Conservation (phyloP, 2,888 invertebrate species). For the Conistra vaccinii region DNA sequence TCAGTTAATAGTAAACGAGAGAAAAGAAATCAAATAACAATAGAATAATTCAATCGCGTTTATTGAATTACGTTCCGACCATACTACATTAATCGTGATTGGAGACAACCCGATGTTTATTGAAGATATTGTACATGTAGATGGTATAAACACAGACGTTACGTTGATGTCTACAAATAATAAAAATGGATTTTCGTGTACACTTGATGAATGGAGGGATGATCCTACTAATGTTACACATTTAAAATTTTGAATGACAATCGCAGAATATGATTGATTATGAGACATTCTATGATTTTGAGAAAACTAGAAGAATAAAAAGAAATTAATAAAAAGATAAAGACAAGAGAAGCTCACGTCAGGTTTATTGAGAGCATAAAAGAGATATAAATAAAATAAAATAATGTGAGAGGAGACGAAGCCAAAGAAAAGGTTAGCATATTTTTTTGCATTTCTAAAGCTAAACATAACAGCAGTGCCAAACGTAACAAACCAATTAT, state of each 20-base stretch:
- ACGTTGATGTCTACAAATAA: background rate
- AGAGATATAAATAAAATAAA: background rate
- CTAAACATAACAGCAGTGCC: background rate
- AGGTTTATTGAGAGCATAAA: background rate
- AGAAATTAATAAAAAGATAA: background rate
- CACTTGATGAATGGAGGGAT: background rate
- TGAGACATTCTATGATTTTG: background rate
- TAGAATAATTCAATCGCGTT: constrained; percentile 43
- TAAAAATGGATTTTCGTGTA: background rate
- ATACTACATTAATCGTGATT: constrained; percentile 18
- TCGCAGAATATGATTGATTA: background rate
- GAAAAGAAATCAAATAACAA: constrained; percentile 37
- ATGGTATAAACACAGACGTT: background rate
- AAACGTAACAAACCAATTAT: constrained; percentile 33
- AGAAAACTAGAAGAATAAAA: background rate
- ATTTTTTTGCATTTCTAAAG: background rate
- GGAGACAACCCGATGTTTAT: constrained; percentile 18
- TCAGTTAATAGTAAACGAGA: constrained; percentile 18
- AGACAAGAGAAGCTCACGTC: background rate
- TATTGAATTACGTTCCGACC: constrained; percentile 43
- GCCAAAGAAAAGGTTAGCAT: background rate
- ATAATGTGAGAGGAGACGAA: background rate
- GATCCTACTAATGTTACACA: background rate
- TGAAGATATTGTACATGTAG: constrained; percentile 7
- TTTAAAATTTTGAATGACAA: background rate